phyloP scores from a whole-genome alignment of 2,113 vertebrate species.

The Procavia capensis region DNA sequence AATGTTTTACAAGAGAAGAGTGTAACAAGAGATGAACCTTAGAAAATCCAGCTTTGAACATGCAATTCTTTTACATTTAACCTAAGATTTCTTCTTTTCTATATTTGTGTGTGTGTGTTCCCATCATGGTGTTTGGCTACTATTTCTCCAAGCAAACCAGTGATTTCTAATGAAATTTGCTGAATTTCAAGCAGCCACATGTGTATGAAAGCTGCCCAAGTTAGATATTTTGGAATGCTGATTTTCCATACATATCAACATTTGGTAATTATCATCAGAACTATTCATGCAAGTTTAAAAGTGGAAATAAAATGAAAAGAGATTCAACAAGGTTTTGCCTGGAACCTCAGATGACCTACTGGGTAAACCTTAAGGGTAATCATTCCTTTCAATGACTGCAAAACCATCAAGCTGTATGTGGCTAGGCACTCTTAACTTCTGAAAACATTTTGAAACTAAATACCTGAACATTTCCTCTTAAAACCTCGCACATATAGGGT shows the following conservation, averaged over 20 bases:
- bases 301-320: conserved; percentile 79
- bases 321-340: conserved; percentile 50
- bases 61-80: conserved; percentile 16
- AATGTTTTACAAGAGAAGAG: background rate
- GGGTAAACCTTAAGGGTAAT: conserved; percentile 54
- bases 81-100: background rate
- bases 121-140: conserved; percentile 50
- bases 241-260: conserved; percentile 80
- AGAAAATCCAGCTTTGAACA: background rate
- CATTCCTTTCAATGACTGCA: background rate
- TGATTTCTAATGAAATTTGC: conserved; percentile 80
- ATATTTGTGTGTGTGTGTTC: background rate
- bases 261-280: conserved; percentile 85
- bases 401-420: background rate
- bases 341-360: conserved; percentile 73
- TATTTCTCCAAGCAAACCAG: conserved; percentile 73
- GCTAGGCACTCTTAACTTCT: background rate
- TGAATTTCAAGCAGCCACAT: conserved; percentile 82
- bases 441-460: conserved; percentile 26
- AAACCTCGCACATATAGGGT: background rate
- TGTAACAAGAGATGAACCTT: background rate
- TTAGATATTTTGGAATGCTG: conserved; percentile 81
- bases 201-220: conserved; percentile 78
- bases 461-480: background rate
- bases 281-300: conserved; percentile 83